These are phyloP conservation scores for Lepidocolaptes lacrymiger DNA, from an alignment of 2,797 vertebrate genomes.

Conservation along the genomic window DNA sequence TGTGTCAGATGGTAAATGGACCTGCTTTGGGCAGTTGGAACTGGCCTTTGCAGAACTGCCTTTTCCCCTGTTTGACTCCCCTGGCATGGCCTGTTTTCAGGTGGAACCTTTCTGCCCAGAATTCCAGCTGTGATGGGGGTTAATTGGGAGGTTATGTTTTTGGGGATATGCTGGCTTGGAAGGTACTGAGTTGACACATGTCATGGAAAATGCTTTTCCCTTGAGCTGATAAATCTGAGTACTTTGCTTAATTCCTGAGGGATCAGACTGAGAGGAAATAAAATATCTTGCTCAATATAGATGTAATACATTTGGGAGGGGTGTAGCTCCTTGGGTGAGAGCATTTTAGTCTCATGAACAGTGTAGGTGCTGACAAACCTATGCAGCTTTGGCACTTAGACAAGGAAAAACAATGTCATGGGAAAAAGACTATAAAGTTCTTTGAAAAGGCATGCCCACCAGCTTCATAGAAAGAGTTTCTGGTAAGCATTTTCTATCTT, in stretches of 20 bases:
- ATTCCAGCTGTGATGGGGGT: slow-evolving; percentile 16
- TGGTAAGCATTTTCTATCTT: neutral
- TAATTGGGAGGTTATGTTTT: slow-evolving; percentile 60
- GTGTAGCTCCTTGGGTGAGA: slow-evolving; percentile 19
- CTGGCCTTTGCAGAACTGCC: neutral
- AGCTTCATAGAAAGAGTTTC: neutral
- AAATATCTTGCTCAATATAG: slow-evolving; percentile 11
- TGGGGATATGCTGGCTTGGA: slow-evolving; percentile 37
- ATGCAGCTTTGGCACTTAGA: neutral
- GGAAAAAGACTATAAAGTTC: neutral
- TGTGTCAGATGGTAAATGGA: neutral
- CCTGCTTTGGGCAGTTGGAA: neutral
- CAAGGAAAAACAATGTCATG: neutral
- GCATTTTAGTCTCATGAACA: neutral
- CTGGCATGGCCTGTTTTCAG: neutral
- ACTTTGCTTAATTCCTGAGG: slow-evolving; percentile 31
- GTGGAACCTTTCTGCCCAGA: slow-evolving; percentile 26
- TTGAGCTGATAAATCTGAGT: slow-evolving; percentile 50
- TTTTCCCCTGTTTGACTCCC: neutral
- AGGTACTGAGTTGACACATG: slow-evolving; percentile 35
- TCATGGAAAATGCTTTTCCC: slow-evolving; percentile 23
- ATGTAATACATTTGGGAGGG: neutral
- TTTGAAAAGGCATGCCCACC: neutral
- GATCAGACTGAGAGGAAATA: slow-evolving; percentile 32
- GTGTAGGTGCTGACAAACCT: slow-evolving; percentile 6